Base-by-base conservation (phyloP, 2,888 invertebrate species). In the Troilus luridus region DNA sequence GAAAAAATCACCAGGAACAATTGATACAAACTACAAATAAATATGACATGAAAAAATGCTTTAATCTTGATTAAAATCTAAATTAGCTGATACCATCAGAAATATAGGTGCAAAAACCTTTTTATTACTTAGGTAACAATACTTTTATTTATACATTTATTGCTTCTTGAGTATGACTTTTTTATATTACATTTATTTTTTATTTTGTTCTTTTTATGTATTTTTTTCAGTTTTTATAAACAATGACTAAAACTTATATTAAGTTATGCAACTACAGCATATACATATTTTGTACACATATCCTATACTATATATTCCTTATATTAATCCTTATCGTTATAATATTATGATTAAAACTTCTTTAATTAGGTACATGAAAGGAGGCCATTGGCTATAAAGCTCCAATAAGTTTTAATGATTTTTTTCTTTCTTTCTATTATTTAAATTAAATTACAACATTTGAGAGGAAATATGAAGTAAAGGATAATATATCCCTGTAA, bases 371-470 rank as follows among this genome's bases (percentile, higher is more conserved):
- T 85, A 85, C 56, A 58, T 85, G 11, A 58, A 58, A 85, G 85
- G 85, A 85, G 85, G 85, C 85, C 85, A n/a, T 85, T 85, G 85
- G 54, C 85, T 85, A 85, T 85, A 58, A 85, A 85, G 85, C 85
- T 85, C 85, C 85, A n/a, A 54, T n/a, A 56, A 10, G 12, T n/a
- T 85, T 85, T 56, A 85, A 81, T 81, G 64, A 64, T 72, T 72
- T 27, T 24, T 67, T 14, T 24, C n/a, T 67, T 41, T 77, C 27
- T 77, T 77, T 41, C 72, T 41, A 77, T 77, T 7, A 77, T 77
- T 77, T 77, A 77, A 8, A 77, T 17, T 77, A 77, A 77, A 27
- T 24, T 77, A 77, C 41, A 58, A 77, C 17, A 58, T 85, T 58
- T 54, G n/a, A 85, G 41, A 85, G 85, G 85, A 85, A 85, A n/a